A percentile compares a stretch with the other conserved stretches of the same genome.
phyloP scores from a whole-genome alignment of 2,888 invertebrate genomes.

The Papilio elwesi region DNA sequence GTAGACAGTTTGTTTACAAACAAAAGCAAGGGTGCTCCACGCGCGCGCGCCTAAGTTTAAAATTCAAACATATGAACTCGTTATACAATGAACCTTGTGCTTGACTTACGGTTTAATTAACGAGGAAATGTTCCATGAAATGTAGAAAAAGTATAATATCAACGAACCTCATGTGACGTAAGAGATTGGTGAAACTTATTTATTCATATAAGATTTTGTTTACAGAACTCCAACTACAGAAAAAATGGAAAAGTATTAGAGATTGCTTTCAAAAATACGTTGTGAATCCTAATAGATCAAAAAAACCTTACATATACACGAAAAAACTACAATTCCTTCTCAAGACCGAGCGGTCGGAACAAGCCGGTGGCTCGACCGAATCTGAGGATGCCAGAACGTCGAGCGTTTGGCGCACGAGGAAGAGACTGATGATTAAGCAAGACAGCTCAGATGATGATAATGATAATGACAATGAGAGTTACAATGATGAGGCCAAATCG shows the following conservation, averaged over 20 bases:
- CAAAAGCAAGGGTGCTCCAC: conserved; percentile 32
- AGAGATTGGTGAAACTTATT: neutral
- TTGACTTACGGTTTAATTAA: conserved; percentile 34
- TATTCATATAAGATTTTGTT: conserved; percentile 44
- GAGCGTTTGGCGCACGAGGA: conserved; percentile 57
- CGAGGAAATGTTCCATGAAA: conserved; percentile 19
- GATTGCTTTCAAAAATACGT: conserved; percentile 75
- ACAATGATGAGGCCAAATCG: conserved; percentile 51
- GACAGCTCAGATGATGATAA: conserved; percentile 63
- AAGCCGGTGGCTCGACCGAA: conserved; percentile 53
- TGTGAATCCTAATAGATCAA: conserved; percentile 64
- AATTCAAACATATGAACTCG: conserved; percentile 47
- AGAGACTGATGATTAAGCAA: conserved; percentile 60
- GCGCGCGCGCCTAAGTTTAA: conserved; percentile 23
- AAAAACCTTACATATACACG: conserved; percentile 69
- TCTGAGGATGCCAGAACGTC: conserved; percentile 54
- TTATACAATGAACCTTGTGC: conserved; percentile 29
- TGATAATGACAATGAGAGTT: conserved; percentile 51
- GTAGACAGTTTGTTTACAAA: conserved; percentile 38
- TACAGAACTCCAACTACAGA: conserved; percentile 77
- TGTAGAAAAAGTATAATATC: neutral
- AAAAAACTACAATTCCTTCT: conserved; percentile 70
- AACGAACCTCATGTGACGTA: neutral
- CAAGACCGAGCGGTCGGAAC: conserved; percentile 44
- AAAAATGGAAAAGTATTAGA: conserved; percentile 79